Conservation (phyloP, 37 sponge, comb jelly and placozoan species). For the Hormiphora californensis region DNA sequence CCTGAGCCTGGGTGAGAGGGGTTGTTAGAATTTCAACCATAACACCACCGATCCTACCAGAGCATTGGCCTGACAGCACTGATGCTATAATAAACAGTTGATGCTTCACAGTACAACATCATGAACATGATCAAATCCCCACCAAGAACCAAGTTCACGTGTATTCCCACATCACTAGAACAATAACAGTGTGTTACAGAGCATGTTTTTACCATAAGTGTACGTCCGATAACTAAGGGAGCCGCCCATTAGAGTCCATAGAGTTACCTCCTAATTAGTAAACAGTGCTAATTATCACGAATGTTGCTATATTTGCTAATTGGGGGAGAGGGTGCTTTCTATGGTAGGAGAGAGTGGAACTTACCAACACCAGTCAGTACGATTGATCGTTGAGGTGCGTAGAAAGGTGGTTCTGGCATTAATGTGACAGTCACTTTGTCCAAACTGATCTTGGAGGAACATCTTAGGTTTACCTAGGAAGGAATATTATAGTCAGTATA, state of each 20-base stretch:
- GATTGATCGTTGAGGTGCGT: conserved; percentile 16
- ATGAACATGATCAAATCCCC: too few relatives aligned
- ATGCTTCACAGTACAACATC: too few relatives aligned
- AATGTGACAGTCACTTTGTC: conserved; percentile 47
- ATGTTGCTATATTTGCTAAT: background rate
- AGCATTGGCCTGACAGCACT: too few relatives aligned
- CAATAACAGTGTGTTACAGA: background rate
- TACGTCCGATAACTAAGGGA: conserved; percentile 54
- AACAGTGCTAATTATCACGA: background rate
- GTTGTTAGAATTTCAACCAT: too few relatives aligned
- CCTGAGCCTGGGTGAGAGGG: conserved; percentile 54
- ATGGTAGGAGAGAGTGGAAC: background rate
- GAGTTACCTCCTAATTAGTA: conserved; percentile 33
- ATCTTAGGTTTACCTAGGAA: conserved; percentile 25
- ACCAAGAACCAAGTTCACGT: too few relatives aligned
- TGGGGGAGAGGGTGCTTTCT: background rate
- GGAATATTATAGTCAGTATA: background rate
- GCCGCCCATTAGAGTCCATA: conserved; percentile 49
- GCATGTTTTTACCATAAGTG: conserved; percentile 26
- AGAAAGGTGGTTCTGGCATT: conserved; percentile 47
- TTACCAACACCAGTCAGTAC: conserved; percentile 54
- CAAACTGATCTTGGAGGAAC: conserved; percentile 49
- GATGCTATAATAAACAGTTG: too few relatives aligned
- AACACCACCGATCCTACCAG: too few relatives aligned
- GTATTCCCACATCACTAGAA: background rate